Evolutionary conservation across 2,888 invertebrate genomes (phyloP), one percentile per base, ranked within the genome.

Genomic region (Xanthostigma xanthostigma): DNA sequence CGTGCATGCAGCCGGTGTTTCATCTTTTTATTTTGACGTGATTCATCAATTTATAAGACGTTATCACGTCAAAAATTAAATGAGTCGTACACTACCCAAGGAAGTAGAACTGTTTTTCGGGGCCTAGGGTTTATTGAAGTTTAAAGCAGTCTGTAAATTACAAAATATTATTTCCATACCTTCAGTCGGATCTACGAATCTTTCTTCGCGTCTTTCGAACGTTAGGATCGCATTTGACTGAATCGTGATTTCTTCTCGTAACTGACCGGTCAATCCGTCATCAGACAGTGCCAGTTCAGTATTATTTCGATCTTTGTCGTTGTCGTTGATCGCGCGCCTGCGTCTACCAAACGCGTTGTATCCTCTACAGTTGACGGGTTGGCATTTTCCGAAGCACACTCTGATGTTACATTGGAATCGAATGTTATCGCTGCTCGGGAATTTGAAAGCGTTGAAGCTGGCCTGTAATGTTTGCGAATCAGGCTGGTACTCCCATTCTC

Each of bases 331-430:
- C 60, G 76, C 74, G 68, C 88, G 75, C 63, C 81, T 79, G 57
- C 86, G 78, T 60, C 86, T 79, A 48, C 93, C 93, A 62, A 84
- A 93, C 33, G 92, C 91, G 65, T 93, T 90, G 61, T 83, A 82
- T 53, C 91, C 92, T 56, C 86, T 82, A 65, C 93, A 94, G 62
- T 93, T 93, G 2, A 93, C 92, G 58, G 93, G 92, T 74, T 92
- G 93, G 65, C 93, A 94, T 70, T 83, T 87, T 64, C 92, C 92
- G 62, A 93, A 93, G 74, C 93, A 93, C 9, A 94, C 92, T 51
- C 92, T 77, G 59, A 93, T 91, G 65, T 93, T 93, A 66, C 93
- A 93, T 67, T 93, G 93, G 86, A 94, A 93, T 67, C 89, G 72
- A 59, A 93, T 90, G 61, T 89, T 92, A 61, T 93, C 92, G 61